Evolutionary conservation across 2,797 vertebrate genomes (phyloP).

Genomic region (Molossus alvarezi): DNA sequence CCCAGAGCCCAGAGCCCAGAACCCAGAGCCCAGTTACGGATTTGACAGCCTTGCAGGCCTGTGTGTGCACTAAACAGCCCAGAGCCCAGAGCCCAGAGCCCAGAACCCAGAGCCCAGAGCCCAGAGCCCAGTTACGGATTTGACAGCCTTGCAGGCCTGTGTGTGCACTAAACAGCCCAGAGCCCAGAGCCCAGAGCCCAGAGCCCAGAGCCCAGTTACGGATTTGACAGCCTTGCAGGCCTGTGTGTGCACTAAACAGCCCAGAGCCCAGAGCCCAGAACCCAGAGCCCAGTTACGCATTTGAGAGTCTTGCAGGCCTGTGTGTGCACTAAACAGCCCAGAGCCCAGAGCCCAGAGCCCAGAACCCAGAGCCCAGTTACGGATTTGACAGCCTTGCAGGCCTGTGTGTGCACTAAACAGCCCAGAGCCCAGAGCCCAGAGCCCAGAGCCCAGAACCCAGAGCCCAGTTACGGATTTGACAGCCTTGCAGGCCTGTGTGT

Average conservation of each 20-base stretch:
- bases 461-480: not conserved
- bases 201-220: not conserved
- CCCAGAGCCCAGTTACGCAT: not conserved
- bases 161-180: rapidly evolving
- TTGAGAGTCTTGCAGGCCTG: rapidly evolving
- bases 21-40: not conserved
- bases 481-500: rapidly evolving
- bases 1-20: too few species aligned
- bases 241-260: rapidly evolving
- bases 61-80: rapidly evolving
- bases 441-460: too few species aligned
- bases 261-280: too few species aligned
- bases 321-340: rapidly evolving
- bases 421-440: too few species aligned
- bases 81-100: too few species aligned
- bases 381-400: rapidly evolving
- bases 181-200: too few species aligned
- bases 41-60: rapidly evolving
- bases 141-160: rapidly evolving
- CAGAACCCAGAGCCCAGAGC: too few species aligned
- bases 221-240: rapidly evolving
- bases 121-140: too few species aligned
- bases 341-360: too few species aligned
- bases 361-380: not conserved
- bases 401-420: rapidly evolving